A percentile compares a stretch with the other conserved stretches of the same genome.
phyloP scores from a whole-genome alignment of 2,888 invertebrate species.

The Spodoptera littoralis region DNA sequence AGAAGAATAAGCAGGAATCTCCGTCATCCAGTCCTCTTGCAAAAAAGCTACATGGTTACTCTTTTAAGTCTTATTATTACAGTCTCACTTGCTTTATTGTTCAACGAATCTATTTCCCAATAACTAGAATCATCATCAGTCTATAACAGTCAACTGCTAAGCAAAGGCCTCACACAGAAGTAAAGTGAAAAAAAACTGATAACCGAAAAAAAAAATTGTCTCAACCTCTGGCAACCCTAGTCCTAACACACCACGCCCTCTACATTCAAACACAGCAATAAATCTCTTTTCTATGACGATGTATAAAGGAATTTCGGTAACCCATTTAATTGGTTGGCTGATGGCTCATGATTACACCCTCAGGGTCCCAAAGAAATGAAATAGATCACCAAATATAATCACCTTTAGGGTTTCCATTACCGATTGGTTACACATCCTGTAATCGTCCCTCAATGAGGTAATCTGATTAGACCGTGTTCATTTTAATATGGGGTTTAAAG shows the following conservation, averaged over 20 bases:
- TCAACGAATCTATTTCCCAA: too few species aligned
- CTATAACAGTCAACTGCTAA: too few species aligned
- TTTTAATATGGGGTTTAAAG: conserved; percentile 16
- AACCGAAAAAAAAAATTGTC: conserved; percentile 20
- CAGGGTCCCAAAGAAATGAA: conserved; percentile 55
- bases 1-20: too few species aligned
- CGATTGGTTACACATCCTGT: conserved; percentile 74
- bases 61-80: too few species aligned
- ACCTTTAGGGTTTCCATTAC: conserved; percentile 59
- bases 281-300: conserved; percentile 72
- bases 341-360: conserved; percentile 58
- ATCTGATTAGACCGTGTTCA: conserved; percentile 10
- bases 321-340: conserved; percentile 56
- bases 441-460: conserved; percentile 32
- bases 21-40: too few species aligned
- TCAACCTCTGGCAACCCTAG: conserved; percentile 24
- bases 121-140: too few species aligned
- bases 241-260: conserved; percentile 52
- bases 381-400: conserved; percentile 54
- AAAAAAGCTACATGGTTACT: too few species aligned
- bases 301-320: conserved; percentile 63
- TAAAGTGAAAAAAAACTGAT: neutral
- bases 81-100: too few species aligned
- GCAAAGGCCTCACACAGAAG: neutral
- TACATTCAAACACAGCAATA: conserved; percentile 65